Evolutionary conservation across 2,113 vertebrate species (phyloP).

Genomic region (Agelaius tricolor): DNA sequence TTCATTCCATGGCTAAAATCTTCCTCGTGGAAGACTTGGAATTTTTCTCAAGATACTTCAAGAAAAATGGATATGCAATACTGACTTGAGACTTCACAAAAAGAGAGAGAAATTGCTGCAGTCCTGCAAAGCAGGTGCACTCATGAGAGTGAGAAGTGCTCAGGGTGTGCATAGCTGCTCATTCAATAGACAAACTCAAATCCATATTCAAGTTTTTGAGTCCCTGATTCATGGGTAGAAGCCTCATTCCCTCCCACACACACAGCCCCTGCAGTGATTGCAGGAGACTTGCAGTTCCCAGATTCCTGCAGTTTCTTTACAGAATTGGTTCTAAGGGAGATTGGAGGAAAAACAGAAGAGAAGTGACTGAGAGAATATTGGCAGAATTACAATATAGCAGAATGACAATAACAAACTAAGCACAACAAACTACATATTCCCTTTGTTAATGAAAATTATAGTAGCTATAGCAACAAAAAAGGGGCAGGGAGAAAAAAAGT

Average conservation of each 20-base stretch:
- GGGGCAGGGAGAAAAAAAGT: background rate
- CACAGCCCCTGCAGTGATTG: background rate
- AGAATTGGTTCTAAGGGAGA: background rate
- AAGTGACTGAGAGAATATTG: background rate
- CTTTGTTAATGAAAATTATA: conserved; percentile 28
- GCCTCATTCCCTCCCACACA: fast-evolving
- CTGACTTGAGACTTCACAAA: background rate
- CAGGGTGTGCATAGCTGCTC: background rate
- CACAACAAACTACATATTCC: background rate
- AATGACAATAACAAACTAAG: background rate
- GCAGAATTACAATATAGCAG: background rate
- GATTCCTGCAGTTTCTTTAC: background rate
- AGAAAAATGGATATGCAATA: background rate
- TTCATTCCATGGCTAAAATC: background rate
- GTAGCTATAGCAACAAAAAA: conserved; percentile 4
- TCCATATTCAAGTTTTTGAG: background rate
- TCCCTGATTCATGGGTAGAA: background rate
- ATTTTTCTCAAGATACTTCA: background rate
- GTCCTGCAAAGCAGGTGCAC: background rate
- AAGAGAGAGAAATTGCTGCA: background rate
- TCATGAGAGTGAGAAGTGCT: background rate
- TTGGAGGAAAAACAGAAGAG: background rate
- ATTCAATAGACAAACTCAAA: background rate
- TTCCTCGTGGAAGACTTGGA: background rate
- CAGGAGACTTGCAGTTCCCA: background rate